Base-by-base conservation (phyloP, 2,888 invertebrate species). In the Tachina lurida region DNA sequence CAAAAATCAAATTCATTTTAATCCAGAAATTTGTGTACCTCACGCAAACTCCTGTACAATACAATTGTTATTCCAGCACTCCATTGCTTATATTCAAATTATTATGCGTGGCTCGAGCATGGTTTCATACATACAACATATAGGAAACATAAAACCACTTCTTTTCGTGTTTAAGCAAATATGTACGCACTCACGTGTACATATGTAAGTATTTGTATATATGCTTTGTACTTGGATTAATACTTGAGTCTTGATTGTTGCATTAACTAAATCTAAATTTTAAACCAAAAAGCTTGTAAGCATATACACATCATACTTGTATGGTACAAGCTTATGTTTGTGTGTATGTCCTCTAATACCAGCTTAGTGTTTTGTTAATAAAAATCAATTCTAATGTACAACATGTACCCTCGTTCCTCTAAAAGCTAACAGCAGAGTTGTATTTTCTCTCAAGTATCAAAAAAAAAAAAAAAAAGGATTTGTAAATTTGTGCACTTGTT, bases 181-280 rank as follows among this genome's bases (percentile, higher is more conserved):
- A 52, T 22, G 3, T 56, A n/a, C 31, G 45, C 22, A 19, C n/a
- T 56, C 7, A 31, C 0, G 8, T 19, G 39, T 43, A 43, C n/a
- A 45, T 43, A 58, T 31, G 1, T n/a, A n/a, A n/a, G n/a, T n/a
- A 13, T 12, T 52, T 56, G 49, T 39, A 41, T 2, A 15, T 31
- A 39, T 39, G 13, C 15, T 39, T 17, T 22, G 31, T 49, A 56
- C 63, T 75, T 75, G 54, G 43, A 71, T 31, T 17, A 62, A 65
- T 82, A 82, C 85, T 82, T 82, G 85, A 86, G 65, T 79, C 54
- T 45, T 74, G 77, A 82, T 86, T 75, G 82, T 78, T 86, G 79
- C 82, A 86, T 82, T 86, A 86, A 86, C 41, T 62, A 81, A 81
- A 81, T 81, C 81, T 54, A 68, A 68, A 81, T 68, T 70, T 68